Base-by-base conservation (phyloP, 2,888 invertebrate species). In the Anthoptus insignis region DNA sequence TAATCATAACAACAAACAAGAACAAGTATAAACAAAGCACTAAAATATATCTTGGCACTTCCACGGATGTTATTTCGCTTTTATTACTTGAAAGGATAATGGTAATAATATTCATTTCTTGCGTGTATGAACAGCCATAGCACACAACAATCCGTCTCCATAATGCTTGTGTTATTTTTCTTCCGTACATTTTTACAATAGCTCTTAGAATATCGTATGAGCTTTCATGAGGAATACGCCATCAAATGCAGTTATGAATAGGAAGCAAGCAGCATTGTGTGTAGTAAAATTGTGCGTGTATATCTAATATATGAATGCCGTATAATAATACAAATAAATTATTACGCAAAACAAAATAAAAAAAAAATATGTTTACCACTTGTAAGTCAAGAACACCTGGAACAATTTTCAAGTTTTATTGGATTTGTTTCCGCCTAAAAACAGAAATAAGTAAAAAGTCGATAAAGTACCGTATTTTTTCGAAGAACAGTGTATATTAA, bases 81-180 rank as follows among this genome's bases (percentile, higher is more conserved):
- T 29, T 47, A 47, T 45, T 32, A 34, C 58, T 59, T 34, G 32
- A 14, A 24, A 14, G 45, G 57, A 57, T 57, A 57, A 57, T 24
- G 47, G 58, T 49, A 37, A 49, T 49, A 59, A 49, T 59, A 49
- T 59, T 59, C 58, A 59, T 59, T 49, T 11, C 34, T 49, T 32
- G 19, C 34, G 47, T 34, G 34, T 59, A 49, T 49, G 49, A 59
- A 58, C 57, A 58, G 32, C 14, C 29, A 27, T 13, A 34, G 29
- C 32, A 34, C 29, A 49, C 22, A 49, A 59, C 32, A 32, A 49
- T 59, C n/a, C 34, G 16, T 59, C 58, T 49, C 47, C 32, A 49
- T 59, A 34, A 59, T 24, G 47, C 34, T 29, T 58, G 37, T 21
- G 3, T 16, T 49, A 27, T 49, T 22, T 21, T 47, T 34, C 22